Conservation (phyloP, 1,140 invertebrate genomes). For the Ceratina japonica region DNA sequence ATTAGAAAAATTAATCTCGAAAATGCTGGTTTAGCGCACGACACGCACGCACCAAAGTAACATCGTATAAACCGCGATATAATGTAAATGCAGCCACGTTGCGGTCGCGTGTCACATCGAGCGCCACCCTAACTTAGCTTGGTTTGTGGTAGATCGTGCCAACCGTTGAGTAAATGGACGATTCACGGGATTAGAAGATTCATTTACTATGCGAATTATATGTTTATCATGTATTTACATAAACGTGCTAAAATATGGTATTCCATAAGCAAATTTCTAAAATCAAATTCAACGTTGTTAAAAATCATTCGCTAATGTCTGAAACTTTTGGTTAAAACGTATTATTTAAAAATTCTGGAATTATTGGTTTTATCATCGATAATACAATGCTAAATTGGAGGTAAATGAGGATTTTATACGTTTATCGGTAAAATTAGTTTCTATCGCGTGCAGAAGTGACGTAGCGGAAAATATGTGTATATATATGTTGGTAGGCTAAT, state of each 20-base stretch:
- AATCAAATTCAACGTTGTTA: too few species aligned
- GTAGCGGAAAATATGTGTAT: conserved; percentile 25
- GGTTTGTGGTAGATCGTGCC: conserved; percentile 50
- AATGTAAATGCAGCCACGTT: conserved; percentile 69
- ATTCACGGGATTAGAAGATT: conserved; percentile 32
- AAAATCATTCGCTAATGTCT: too few species aligned
- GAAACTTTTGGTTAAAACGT: too few species aligned
- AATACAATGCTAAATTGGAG: too few species aligned
- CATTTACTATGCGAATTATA: conserved; percentile 24
- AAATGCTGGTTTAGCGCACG: conserved; percentile 68
- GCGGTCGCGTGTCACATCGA: conserved; percentile 74
- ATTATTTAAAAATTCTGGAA: too few species aligned
- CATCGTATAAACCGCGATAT: conserved; percentile 55
- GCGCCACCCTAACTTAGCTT: conserved; percentile 58
- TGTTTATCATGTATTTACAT: conserved; percentile 9
- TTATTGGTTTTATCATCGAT: too few species aligned
- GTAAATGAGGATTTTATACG: not conserved
- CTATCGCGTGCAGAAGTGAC: not conserved
- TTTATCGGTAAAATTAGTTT: conserved; percentile 17
- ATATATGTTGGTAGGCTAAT: conserved; percentile 67
- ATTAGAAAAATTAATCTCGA: conserved; percentile 76
- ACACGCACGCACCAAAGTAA: conserved; percentile 68
- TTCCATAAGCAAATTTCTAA: too few species aligned
- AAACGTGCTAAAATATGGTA: not conserved
- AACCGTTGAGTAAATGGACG: conserved; percentile 54